These are phyloP conservation scores for Phoxinus phoxinus DNA, from an alignment of 2,113 vertebrate species.

Conservation along the genomic window DNA sequence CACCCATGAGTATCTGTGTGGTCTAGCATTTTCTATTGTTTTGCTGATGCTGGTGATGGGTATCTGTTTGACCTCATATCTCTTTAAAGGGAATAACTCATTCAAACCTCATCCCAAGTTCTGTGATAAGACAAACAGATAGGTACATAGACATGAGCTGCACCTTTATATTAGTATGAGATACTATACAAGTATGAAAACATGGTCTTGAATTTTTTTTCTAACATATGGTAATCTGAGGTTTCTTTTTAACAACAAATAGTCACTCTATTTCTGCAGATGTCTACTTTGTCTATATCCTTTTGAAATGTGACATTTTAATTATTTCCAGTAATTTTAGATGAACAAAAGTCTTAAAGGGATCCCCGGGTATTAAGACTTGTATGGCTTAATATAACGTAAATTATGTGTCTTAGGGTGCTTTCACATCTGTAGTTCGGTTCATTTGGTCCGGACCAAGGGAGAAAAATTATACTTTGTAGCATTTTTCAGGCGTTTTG, in stretches of 20 bases:
- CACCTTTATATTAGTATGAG: neutral
- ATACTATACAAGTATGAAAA: too few relatives aligned
- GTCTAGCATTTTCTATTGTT: slow-evolving; percentile 34
- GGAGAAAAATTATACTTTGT: too few relatives aligned
- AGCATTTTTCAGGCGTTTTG: too few relatives aligned
- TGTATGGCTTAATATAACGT: too few relatives aligned
- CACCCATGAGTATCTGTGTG: slow-evolving; percentile 46
- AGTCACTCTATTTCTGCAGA: neutral
- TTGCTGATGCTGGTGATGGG: slow-evolving; percentile 58
- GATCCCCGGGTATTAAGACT: too few relatives aligned
- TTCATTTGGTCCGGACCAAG: too few relatives aligned
- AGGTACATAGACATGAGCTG: neutral
- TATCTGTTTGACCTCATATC: slow-evolving; percentile 55
- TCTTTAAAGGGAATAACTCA: slow-evolving; percentile 1
- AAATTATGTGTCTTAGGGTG: too few relatives aligned
- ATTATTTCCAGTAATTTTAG: neutral
- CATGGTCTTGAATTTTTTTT: neutral
- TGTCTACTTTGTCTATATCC: neutral
- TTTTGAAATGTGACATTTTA: neutral
- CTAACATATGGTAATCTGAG: neutral
- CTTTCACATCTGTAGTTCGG: too few relatives aligned
- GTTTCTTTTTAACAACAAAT: too few relatives aligned
- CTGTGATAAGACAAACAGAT: neutral
- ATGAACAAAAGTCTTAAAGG: neutral
- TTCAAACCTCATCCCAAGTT: slow-evolving; percentile 12